phyloP scores from a whole-genome alignment of 2,888 invertebrate genomes.

The Sarcophaga carnaria region DNA sequence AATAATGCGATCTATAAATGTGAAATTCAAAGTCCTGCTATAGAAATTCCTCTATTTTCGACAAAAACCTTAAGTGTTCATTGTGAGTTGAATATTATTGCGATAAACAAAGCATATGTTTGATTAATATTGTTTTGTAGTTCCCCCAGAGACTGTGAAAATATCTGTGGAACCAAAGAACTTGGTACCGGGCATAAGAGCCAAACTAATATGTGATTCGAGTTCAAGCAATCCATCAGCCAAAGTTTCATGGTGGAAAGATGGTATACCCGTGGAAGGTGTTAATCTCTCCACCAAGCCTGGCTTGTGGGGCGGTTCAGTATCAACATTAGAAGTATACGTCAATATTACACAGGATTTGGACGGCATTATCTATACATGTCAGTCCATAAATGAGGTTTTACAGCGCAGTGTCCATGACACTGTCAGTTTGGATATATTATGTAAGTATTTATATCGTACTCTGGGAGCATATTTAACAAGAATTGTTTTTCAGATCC shows the following conservation, averaged over 20 bases:
- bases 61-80: constrained; percentile 78
- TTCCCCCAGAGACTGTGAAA: constrained; percentile 79
- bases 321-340: constrained; percentile 78
- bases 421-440: constrained; percentile 78
- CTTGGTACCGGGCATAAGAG: constrained; percentile 77
- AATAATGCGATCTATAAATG: constrained; percentile 80
- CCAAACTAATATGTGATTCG: constrained; percentile 79
- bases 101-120: neutral
- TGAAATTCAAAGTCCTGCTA: constrained; percentile 78
- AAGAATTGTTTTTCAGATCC: constrained; percentile 72
- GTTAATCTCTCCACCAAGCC: constrained; percentile 78
- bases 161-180: constrained; percentile 78
- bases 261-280: constrained; percentile 79
- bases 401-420: constrained; percentile 79
- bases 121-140: constrained; percentile 61
- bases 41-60: constrained; percentile 79
- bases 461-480: too few relatives aligned
- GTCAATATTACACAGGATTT: constrained; percentile 80
- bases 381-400: constrained; percentile 80
- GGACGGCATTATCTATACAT: constrained; percentile 79
- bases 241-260: constrained; percentile 80
- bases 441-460: constrained; percentile 75
- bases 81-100: constrained; percentile 74
- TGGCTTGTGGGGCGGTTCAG: constrained; percentile 79
- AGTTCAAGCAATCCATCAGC: constrained; percentile 80